These are phyloP conservation scores for Argyra leucocephala DNA, from an alignment of 2,888 invertebrate species.

Conservation along the genomic window DNA sequence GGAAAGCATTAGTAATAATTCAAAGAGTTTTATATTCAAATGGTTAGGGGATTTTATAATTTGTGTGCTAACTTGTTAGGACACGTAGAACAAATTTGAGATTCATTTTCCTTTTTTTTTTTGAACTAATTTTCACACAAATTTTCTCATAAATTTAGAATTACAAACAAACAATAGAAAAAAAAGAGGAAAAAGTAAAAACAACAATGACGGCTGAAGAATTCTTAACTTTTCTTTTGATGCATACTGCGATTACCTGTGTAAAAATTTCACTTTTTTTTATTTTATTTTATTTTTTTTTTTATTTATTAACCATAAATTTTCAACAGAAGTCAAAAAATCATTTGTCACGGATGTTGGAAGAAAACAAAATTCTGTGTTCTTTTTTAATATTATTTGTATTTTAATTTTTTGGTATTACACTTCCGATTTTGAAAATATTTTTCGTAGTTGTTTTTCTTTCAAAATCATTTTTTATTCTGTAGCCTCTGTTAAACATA, in stretches of 20 bases:
- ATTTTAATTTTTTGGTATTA: not conserved
- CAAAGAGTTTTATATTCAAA: not conserved
- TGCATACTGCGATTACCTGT: not conserved
- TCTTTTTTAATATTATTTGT: not conserved
- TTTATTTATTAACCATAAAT: slow-evolving; percentile 3
- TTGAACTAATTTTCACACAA: not conserved
- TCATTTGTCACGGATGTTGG: slow-evolving; percentile 6
- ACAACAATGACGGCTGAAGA: too few species aligned
- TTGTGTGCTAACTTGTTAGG: not conserved
- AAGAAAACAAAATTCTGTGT: not conserved
- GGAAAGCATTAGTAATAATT: not conserved
- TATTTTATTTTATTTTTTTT: not conserved
- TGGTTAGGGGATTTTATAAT: not conserved
- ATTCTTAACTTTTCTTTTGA: not conserved
- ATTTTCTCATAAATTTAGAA: not conserved
- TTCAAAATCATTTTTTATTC: not conserved
- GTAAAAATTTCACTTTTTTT: not conserved
- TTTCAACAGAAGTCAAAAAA: slow-evolving; percentile 6
- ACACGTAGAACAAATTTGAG: not conserved
- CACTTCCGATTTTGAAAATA: not conserved
- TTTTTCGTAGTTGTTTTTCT: not conserved
- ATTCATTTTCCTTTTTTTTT: not conserved
- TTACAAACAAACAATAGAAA: too few species aligned
- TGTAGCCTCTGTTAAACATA: not conserved
- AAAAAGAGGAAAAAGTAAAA: too few species aligned